A percentile compares a stretch with the other conserved stretches of the same genome.
Conservation (phyloP, 2,797 vertebrate species). For the Melanotaenia maccullochi region DNA sequence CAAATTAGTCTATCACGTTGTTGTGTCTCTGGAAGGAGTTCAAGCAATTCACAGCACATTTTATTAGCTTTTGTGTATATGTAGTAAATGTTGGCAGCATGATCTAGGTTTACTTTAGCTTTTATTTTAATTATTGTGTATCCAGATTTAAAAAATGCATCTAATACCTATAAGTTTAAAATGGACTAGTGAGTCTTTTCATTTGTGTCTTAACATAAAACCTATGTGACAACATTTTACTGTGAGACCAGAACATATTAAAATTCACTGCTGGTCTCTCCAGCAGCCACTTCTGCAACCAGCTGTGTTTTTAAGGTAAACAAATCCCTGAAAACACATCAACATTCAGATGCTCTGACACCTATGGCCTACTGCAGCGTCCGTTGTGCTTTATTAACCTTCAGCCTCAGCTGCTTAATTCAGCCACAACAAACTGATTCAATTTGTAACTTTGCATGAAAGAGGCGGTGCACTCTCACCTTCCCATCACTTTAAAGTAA, state of each 20-base stretch:
- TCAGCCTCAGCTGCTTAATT: slow-evolving; percentile 3
- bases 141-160: neutral
- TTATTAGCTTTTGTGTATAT: neutral
- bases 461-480: slow-evolving; percentile 24
- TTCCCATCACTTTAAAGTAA: slow-evolving; percentile 13
- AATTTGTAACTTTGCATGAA: slow-evolving; percentile 32
- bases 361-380: neutral
- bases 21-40: neutral
- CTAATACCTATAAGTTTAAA: neutral
- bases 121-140: neutral
- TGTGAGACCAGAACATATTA: slow-evolving; percentile 14
- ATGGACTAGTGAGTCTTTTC: neutral
- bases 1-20: neutral
- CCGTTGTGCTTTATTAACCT: slow-evolving; percentile 48
- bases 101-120: neutral
- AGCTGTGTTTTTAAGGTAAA: slow-evolving; percentile 46
- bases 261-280: slow-evolving; percentile 28
- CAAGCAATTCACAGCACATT: neutral
- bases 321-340: slow-evolving; percentile 35
- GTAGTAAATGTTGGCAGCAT: neutral
- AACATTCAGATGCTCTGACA: slow-evolving; percentile 5
- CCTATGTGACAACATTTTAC: slow-evolving; percentile 17
- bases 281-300: slow-evolving; percentile 25
- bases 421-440: slow-evolving; percentile 26
- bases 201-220: slow-evolving; percentile 8